Conservation (phyloP, 2,113 vertebrate species). For the Tetrao urogallus region DNA sequence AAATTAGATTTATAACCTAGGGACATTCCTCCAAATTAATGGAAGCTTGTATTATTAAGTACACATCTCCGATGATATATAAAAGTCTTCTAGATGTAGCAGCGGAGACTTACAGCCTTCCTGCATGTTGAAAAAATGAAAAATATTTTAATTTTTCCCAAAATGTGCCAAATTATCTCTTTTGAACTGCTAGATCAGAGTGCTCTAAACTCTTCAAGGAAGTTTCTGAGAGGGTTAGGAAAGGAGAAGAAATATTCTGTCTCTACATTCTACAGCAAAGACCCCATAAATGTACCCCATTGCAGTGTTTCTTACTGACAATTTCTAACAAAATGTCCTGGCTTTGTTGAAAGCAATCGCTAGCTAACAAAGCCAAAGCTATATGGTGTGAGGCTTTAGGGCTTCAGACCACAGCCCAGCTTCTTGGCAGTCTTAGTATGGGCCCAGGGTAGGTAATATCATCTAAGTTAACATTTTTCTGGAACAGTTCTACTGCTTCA, state of each 20-base stretch:
- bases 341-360: not conserved
- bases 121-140: not conserved
- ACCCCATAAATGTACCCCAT: not conserved
- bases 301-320: not conserved
- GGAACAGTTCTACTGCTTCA: not conserved
- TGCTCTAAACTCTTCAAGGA: not conserved
- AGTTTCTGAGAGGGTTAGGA: not conserved
- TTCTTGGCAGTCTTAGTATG: not conserved
- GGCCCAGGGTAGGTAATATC: not conserved
- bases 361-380: not conserved
- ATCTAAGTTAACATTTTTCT: conserved; percentile 38
- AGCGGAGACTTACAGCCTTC: not conserved
- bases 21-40: not conserved
- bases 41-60: not conserved
- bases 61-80: not conserved
- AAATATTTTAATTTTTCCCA: too few relatives aligned
- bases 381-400: not conserved
- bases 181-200: not conserved
- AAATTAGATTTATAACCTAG: not conserved
- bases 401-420: not conserved
- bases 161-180: not conserved
- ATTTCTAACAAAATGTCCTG: not conserved
- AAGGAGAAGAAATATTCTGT: not conserved
- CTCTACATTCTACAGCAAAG: not conserved
- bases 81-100: not conserved